Conservation (phyloP, 2,797 vertebrate genomes). For the Manis crassicaudata region DNA sequence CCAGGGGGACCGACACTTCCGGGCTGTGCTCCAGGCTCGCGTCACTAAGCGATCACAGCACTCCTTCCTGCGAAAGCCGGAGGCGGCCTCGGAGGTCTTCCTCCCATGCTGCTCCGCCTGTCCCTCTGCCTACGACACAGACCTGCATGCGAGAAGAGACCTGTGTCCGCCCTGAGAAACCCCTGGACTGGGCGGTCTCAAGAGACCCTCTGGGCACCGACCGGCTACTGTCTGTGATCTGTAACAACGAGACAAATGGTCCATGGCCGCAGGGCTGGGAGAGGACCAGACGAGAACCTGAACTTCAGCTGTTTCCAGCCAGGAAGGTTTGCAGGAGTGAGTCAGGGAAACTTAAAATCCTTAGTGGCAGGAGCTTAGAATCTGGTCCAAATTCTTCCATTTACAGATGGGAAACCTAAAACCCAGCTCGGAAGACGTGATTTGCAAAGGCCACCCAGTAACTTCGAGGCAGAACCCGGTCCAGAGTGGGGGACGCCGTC, state of each 20-base stretch:
- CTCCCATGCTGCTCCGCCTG: neutral
- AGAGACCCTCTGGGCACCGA: neutral
- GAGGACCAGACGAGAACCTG: too few relatives aligned
- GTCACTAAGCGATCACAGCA: neutral
- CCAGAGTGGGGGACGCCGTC: accelerated
- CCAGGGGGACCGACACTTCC: accelerated
- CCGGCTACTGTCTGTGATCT: accelerated
- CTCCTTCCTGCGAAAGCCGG: neutral
- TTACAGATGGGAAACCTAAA: neutral
- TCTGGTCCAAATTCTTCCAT: neutral
- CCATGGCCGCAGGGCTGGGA: neutral
- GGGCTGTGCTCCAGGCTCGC: neutral
- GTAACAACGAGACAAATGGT: accelerated
- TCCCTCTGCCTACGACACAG: too few relatives aligned
- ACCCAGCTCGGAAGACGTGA: neutral
- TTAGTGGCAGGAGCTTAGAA: neutral
- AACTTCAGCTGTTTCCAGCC: accelerated
- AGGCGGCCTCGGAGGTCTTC: accelerated
- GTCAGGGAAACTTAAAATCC: neutral
- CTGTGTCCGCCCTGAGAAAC: neutral
- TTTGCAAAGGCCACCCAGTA: neutral
- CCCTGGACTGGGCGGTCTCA: accelerated
- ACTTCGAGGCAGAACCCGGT: neutral
- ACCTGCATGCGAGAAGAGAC: too few relatives aligned
- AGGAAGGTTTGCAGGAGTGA: neutral